Evolutionary conservation across 2,113 vertebrate genomes (phyloP), one percentile per base, ranked within the genome.

Genomic region (Helogale parvula): DNA sequence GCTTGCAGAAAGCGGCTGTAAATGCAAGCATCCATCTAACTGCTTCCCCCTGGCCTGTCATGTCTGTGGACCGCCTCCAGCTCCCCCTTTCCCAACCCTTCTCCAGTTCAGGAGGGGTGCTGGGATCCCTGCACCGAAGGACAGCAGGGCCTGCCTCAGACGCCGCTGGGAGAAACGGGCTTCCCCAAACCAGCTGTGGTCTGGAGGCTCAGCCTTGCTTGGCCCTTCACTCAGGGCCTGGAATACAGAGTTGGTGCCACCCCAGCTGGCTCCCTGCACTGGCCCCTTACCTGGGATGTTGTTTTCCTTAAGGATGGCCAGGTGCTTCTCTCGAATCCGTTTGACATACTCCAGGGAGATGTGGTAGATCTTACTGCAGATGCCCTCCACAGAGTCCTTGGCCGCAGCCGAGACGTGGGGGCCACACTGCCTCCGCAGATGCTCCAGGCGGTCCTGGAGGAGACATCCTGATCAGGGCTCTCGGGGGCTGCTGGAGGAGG

Each of bases 361-460:
- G 98, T 99, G 99, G 98, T 99, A 99, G 96, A 99, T 99, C 98
- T 99, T 99, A 35, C 99, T 99, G 97, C 99, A 99, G 98, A 99
- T 99, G 96, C 99, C 99, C 90, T 99, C 99, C 0, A 99, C 99
- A 0, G 99, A 99, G 98, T 99, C 99, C 98, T 99, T 99, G 85
- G 99, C 99, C 3, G 99, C 99, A 0, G 99, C 99, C 0, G 99
- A 98, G 63, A 99, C 99, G 0, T 99, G 99, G 83, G 99, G 99
- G 16, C 99, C 99, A 23, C 99, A 99, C 93, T 99, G 99, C 93
- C 99, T 99, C 88, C 99, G 99, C 47, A 99, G 98, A 98, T 99
- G 99, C 90, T 99, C 99, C 97, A 99, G 99, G 63, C 99, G 99
- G 96, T 99, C 99, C 99, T 99, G 97, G 3, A 83, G 94, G 77